Base-by-base conservation (phyloP, 2,888 invertebrate species). In the Cataglyphis cursor region DNA sequence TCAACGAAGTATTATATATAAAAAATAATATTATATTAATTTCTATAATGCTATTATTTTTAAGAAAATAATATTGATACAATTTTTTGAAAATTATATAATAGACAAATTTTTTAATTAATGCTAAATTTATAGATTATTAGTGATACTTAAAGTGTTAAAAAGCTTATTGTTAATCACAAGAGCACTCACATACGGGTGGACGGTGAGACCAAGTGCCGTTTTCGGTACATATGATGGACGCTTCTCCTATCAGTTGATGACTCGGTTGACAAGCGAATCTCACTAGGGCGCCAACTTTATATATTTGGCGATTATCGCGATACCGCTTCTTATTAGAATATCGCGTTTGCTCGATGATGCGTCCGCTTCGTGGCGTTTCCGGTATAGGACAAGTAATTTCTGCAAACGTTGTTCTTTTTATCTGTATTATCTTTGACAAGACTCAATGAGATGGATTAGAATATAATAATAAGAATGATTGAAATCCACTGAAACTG, bases 131-230 rank as follows among this genome's bases (percentile, higher is more conserved):
- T 54, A 70, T 66, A n/a, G 1, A 31, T 38, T 38, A 24, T 57
- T 1, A 72, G 6, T 21, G 3, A 9, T 3, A 59, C 8, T 35
- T 24, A 3, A 72, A 35, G 4, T 21, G 3, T 66, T 21, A 38
- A 3, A 72, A 72, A 72, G 24, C 12, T 54, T 54, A 28, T 28
- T 28, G 28, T 28, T 28, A 28, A 1, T 38, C n/a, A 6, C 18
- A 24, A 18, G 1, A 38, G 28, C 1, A 85, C 96, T 96, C 94
- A 96, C 98, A 98, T 94, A 97, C 97, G 68, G 98, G 98, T 15
- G 98, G 97, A 31, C 97, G 97, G 94, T 98, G 97, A 1, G 98
- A 98, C 98, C 98, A 98, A 93, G 97, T 97, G 66, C 98, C 98
- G 85, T 97, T 97, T 94, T 98, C 98, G 8, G 97, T 98, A 95